phyloP scores from a whole-genome alignment of 2,113 vertebrate species.

The Varanus komodoensis region DNA sequence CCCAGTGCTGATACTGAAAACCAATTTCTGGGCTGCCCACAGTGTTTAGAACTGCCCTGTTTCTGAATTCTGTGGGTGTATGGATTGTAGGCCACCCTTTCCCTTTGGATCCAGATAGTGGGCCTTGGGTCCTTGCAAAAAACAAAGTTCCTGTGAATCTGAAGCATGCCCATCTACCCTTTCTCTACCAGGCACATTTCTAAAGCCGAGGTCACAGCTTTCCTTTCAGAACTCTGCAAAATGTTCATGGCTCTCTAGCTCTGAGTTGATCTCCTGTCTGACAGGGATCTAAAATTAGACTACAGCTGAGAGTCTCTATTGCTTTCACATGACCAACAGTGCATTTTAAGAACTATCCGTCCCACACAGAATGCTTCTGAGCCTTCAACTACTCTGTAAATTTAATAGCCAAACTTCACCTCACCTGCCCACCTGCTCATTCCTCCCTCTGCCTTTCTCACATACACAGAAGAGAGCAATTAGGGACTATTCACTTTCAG shows the following conservation, averaged over 20 bases:
- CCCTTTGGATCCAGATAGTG: no score
- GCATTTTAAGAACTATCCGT: rapidly evolving
- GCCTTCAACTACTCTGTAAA: neutral
- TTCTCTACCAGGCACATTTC: neutral
- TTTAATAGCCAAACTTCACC: neutral
- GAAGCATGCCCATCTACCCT: no score
- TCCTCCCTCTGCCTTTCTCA: neutral
- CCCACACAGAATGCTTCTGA: neutral
- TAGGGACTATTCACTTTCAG: neutral
- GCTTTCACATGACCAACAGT: neutral
- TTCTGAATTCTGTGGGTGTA: no score
- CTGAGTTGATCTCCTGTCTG: neutral
- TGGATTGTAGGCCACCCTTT: no score
- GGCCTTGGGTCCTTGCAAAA: no score
- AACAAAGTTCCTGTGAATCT: no score
- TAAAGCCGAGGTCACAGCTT: neutral
- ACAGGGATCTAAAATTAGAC: neutral
- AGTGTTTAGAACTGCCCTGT: no score
- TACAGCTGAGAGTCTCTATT: neutral
- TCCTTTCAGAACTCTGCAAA: neutral
- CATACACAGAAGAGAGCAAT: neutral
- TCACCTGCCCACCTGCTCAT: neutral
- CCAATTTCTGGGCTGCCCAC: no score
- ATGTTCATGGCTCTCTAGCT: neutral
- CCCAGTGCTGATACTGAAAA: no score